A percentile compares a stretch with the other conserved stretches of the same genome.
Evolutionary conservation across 2,888 invertebrate species (phyloP).

Genomic region (Nebria brevicollis): DNA sequence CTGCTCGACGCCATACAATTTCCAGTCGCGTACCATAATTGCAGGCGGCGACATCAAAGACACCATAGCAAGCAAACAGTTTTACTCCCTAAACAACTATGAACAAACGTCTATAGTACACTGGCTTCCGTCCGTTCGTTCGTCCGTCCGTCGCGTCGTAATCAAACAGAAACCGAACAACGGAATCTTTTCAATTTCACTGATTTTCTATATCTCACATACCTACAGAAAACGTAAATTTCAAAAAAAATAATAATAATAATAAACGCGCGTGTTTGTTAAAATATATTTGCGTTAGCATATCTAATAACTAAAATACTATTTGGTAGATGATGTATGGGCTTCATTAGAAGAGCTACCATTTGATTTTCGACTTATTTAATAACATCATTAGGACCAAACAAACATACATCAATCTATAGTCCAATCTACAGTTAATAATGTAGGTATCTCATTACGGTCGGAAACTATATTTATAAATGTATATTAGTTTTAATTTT

Average conservation of each 20-base stretch:
- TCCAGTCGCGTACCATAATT: constrained; percentile 14
- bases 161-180: background rate
- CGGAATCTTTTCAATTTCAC: background rate
- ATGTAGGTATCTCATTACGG: background rate
- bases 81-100: background rate
- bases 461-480: background rate
- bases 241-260: background rate
- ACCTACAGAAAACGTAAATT: background rate
- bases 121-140: background rate
- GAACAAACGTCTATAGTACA: background rate
- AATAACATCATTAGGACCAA: background rate
- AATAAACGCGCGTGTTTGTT: background rate
- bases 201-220: constrained; percentile 16
- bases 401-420: constrained; percentile 1
- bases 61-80: background rate
- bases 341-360: background rate
- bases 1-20: constrained; percentile 13
- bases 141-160: background rate
- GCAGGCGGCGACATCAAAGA: constrained; percentile 16
- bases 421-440: background rate
- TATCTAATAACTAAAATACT: background rate
- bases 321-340: background rate
- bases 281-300: background rate
- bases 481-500: background rate
- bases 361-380: background rate